Evolutionary conservation across 2,113 vertebrate genomes (phyloP).

Genomic region (Rhegmatorhina hoffmannsi): DNA sequence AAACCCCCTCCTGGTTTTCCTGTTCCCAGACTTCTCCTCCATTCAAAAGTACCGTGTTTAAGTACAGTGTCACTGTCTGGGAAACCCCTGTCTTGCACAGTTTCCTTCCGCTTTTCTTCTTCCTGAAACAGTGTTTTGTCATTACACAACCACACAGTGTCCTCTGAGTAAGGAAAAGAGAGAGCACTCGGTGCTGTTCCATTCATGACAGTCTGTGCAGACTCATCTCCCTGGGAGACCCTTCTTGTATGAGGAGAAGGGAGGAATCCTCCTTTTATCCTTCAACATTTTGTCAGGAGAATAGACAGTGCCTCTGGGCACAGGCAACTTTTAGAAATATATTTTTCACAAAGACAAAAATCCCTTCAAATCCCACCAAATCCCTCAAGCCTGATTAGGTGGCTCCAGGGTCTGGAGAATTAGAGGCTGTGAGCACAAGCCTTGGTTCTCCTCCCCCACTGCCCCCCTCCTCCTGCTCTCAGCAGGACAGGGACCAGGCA

Average conservation of each 20-base stretch:
- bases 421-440: neutral
- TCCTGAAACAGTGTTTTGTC: slow-evolving; percentile 41
- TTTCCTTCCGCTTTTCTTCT: slow-evolving; percentile 63
- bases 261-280: neutral
- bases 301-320: neutral
- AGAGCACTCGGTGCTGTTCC: neutral
- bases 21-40: slow-evolving; percentile 37
- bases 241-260: neutral
- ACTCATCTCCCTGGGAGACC: fast-evolving
- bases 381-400: neutral
- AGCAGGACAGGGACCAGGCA: neutral
- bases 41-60: slow-evolving; percentile 35
- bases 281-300: neutral
- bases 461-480: neutral
- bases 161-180: neutral
- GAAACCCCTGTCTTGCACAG: slow-evolving; percentile 53
- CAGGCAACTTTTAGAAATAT: neutral
- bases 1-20: slow-evolving; percentile 8
- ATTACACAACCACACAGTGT: neutral
- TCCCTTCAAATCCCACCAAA: neutral
- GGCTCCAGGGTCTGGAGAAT: neutral
- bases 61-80: neutral
- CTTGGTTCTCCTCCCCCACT: neutral
- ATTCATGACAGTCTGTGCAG: neutral
- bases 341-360: neutral